Evolutionary conservation across 2,113 vertebrate species (phyloP).

Genomic region (Ovis canadensis): DNA sequence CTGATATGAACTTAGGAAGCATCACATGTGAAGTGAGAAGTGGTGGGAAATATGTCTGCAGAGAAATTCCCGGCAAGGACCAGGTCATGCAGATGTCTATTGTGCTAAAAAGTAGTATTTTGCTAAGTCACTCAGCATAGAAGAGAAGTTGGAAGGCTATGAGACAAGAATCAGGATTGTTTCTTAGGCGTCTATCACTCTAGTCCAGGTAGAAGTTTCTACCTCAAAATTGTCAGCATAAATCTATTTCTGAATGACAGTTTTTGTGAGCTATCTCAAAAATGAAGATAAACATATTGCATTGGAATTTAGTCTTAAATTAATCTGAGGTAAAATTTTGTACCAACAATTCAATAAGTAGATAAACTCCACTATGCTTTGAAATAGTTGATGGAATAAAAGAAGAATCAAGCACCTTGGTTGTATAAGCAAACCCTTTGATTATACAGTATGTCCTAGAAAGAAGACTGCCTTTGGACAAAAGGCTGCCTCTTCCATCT

Average conservation of each 20-base stretch:
- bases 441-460: not conserved
- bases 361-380: not conserved
- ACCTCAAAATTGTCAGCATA: not conserved
- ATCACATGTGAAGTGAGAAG: not conserved
- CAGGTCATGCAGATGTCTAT: not conserved
- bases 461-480: not conserved
- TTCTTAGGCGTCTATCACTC: not conserved
- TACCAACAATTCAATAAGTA: not conserved
- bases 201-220: not conserved
- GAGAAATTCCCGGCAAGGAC: not conserved
- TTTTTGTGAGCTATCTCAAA: not conserved
- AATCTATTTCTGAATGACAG: not conserved
- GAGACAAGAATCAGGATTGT: not conserved
- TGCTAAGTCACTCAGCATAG: not conserved
- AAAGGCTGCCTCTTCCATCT: not conserved
- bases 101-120: not conserved
- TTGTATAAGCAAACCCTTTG: not conserved
- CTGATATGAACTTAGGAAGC: conserved; percentile 13
- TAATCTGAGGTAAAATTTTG: not conserved
- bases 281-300: not conserved
- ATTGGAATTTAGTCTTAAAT: not conserved
- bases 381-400: not conserved
- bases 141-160: not conserved
- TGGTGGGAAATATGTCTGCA: not conserved
- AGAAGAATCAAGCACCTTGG: not conserved